Evolutionary conservation across 2,888 invertebrate species (phyloP), one percentile per base, ranked within the genome.

Genomic region (Phania funesta): DNA sequence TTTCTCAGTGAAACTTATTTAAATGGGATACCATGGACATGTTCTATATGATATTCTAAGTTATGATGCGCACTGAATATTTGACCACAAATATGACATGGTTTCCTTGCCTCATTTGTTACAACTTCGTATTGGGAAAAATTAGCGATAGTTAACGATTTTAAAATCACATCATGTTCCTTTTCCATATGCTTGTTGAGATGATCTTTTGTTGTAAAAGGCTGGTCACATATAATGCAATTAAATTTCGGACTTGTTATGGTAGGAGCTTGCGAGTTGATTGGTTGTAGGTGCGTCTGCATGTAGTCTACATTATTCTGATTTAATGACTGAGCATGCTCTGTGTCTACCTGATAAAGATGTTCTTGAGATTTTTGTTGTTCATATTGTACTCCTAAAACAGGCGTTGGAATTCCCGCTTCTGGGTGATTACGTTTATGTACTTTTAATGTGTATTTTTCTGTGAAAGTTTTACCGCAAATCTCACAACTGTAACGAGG

Each of bases 391-490:
- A 29, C n/a, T 3, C 8, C 13, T 56, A 32, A 20, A 9, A 32
- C 8, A 0, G 56, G 18, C n/a, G 68, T 7, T n/a, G 62, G 8
- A 11, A 38, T 29, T 13, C 54, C 68, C 0, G 83, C 52, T 62
- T 84, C 84, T 38, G 87, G 73, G 48, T 87, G 86, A 1, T 84
- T 86, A 46, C 88, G 87, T 71, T 85, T 88, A 81, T 90, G 90
- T 1, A 90, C 87, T 64, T 90, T 90, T 2, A 90, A 56, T 0
- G 90, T 90, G 58, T 90, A 90, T 70, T 90, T 90, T 60, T 90
- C 90, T 0, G 89, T 88, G 73, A 90, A 90, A 0, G 88, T 88
- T 65, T 90, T 90, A 0, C 87, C 84, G 29, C 90, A 90, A 38
- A 78, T 80, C 16, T 88, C 84, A 38, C 90, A 90, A 13, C 83